Conservation (phyloP, 2,797 vertebrate genomes). For the Crotalus adamanteus region DNA sequence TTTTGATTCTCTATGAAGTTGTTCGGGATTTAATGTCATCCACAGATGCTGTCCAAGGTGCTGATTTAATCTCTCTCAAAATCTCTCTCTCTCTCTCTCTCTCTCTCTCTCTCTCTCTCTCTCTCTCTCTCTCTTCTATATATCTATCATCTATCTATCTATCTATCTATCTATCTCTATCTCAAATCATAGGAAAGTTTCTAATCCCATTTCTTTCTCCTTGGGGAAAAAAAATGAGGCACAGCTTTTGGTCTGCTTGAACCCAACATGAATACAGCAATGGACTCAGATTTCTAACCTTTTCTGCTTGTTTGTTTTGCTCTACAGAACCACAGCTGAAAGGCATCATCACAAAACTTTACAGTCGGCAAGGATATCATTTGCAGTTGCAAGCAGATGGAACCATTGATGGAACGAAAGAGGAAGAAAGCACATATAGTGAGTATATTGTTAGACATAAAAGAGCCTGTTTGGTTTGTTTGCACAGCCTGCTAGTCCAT, state of each 20-base stretch:
- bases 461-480: constrained; percentile 13
- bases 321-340: constrained; percentile 97
- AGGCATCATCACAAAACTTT: constrained; percentile 98
- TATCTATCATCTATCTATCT: no score
- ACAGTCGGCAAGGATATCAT: constrained; percentile 98
- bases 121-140: no score
- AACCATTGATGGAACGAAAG: constrained; percentile 98
- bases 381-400: constrained; percentile 99
- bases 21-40: constrained; percentile 26
- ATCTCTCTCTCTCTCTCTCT: background rate
- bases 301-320: constrained; percentile 51
- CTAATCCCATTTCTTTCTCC: constrained; percentile 19
- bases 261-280: background rate
- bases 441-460: constrained; percentile 68
- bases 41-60: constrained; percentile 32
- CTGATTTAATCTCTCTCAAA: constrained; percentile 15
- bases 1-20: constrained; percentile 34
- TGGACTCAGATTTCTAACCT: constrained; percentile 55
- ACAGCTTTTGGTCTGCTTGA: background rate
- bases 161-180: no score
- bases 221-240: background rate
- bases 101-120: background rate
- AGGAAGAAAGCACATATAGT: constrained; percentile 98
- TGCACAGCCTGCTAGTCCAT: background rate
- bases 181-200: background rate